Evolutionary conservation across 2,888 invertebrate genomes (phyloP).

Genomic region (Eilema griseolum): DNA sequence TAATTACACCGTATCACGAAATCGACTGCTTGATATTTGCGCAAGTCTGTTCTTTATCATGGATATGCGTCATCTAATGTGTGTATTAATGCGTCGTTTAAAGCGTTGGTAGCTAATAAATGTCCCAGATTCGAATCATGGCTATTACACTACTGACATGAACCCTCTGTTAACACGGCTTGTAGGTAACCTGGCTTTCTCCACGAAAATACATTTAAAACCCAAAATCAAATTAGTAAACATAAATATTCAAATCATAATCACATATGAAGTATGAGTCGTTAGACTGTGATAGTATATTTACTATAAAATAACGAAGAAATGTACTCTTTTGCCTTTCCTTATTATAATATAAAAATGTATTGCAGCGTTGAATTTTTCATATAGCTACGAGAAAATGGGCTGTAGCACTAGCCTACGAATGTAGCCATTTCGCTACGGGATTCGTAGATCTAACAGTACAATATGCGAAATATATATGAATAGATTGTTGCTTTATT

Average conservation of each 20-base stretch:
- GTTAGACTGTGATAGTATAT: too few species aligned
- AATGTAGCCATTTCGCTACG: conserved; percentile 18
- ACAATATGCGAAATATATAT: not conserved
- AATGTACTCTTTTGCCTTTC: not conserved
- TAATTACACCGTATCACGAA: not conserved
- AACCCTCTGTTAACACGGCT: too few species aligned
- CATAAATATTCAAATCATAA: not conserved
- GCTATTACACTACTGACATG: too few species aligned
- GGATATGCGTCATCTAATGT: too few species aligned
- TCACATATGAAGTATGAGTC: too few species aligned
- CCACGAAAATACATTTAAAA: too few species aligned
- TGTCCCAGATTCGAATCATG: too few species aligned
- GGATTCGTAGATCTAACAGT: conserved; percentile 16
- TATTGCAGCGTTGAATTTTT: conserved; percentile 1
- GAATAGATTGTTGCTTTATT: not conserved
- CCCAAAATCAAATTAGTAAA: not conserved
- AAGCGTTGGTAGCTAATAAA: too few species aligned
- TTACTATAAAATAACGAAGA: not conserved
- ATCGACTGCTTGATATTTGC: not conserved
- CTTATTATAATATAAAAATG: conserved; percentile 4
- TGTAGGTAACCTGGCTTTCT: too few species aligned
- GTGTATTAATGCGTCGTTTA: too few species aligned
- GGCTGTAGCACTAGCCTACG: conserved; percentile 11
- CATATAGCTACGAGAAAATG: conserved; percentile 2
- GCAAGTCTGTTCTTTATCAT: too few species aligned